Conservation (phyloP, 2,888 invertebrate species). For the Orchesella flavescens region DNA sequence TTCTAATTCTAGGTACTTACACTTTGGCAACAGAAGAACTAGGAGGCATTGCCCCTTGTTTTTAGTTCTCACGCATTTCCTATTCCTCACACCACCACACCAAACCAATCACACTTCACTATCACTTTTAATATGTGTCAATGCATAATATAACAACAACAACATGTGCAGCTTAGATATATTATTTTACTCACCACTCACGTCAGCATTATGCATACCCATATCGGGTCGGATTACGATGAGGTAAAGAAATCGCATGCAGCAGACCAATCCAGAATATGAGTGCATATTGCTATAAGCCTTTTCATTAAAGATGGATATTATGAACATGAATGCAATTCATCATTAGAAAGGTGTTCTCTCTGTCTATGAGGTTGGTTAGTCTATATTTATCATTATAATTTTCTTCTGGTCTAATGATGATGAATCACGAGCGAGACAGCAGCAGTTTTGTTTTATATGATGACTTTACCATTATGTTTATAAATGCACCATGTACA, state of each 20-base stretch:
- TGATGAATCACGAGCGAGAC: slow-evolving; percentile 8
- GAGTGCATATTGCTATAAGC: too few relatives aligned
- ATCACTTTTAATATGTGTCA: slow-evolving; percentile 10
- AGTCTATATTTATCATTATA: background rate
- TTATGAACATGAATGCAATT: background rate
- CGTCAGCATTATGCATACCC: background rate
- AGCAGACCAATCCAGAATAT: too few relatives aligned
- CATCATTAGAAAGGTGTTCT: background rate
- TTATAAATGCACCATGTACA: too few relatives aligned
- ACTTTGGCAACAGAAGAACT: background rate
- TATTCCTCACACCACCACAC: slow-evolving; percentile 1
- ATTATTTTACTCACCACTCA: background rate
- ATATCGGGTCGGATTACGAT: background rate
- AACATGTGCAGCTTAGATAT: background rate
- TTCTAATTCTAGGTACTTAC: background rate
- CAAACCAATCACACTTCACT: too few relatives aligned
- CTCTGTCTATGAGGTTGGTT: background rate
- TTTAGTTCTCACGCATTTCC: slow-evolving; percentile 47
- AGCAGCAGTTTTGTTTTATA: slow-evolving; percentile 14
- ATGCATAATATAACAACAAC: slow-evolving; percentile 12
- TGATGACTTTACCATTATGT: too few relatives aligned
- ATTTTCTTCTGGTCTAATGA: background rate
- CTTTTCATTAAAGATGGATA: too few relatives aligned
- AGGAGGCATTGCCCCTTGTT: slow-evolving; percentile 37
- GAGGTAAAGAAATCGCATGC: too few relatives aligned